Evolutionary conservation across 2,888 invertebrate genomes (phyloP).

Genomic region (Papilio elwesi): DNA sequence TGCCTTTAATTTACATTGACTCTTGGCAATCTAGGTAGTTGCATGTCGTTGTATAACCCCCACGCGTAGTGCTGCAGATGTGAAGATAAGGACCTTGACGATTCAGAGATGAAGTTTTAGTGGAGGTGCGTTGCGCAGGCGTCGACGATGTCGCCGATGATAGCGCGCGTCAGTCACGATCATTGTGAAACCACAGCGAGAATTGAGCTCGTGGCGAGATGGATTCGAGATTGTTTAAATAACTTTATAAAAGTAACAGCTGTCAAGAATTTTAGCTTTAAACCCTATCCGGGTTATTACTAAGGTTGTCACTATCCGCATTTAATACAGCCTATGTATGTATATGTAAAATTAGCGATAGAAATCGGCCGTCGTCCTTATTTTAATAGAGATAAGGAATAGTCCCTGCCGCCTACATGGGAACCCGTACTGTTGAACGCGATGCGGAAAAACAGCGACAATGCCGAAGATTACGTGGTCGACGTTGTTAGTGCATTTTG

Average conservation of each 20-base stretch:
- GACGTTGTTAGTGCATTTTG: no score
- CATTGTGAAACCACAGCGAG: constrained; percentile 56
- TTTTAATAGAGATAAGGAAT: no score
- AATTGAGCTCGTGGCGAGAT: constrained; percentile 35
- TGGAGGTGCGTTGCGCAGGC: constrained; percentile 47
- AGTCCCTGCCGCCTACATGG: no score
- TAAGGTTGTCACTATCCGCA: no score
- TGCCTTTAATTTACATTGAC: background rate
- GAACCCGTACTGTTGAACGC: no score
- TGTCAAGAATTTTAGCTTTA: background rate
- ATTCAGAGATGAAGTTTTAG: constrained; percentile 57
- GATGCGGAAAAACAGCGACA: no score
- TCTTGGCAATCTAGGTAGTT: constrained; percentile 41
- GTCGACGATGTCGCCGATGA: constrained; percentile 58
- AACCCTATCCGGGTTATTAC: background rate
- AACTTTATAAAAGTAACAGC: background rate
- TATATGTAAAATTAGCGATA: no score
- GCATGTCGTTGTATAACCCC: constrained; percentile 21
- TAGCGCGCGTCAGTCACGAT: constrained; percentile 66
- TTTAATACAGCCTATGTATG: background rate
- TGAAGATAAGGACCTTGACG: constrained; percentile 50
- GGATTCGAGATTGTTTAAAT: constrained; percentile 26
- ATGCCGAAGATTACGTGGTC: no score
- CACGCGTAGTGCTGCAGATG: constrained; percentile 5
- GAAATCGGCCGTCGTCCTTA: no score